Conservation (phyloP, 2,888 invertebrate species). For the Camponotus fellah region DNA sequence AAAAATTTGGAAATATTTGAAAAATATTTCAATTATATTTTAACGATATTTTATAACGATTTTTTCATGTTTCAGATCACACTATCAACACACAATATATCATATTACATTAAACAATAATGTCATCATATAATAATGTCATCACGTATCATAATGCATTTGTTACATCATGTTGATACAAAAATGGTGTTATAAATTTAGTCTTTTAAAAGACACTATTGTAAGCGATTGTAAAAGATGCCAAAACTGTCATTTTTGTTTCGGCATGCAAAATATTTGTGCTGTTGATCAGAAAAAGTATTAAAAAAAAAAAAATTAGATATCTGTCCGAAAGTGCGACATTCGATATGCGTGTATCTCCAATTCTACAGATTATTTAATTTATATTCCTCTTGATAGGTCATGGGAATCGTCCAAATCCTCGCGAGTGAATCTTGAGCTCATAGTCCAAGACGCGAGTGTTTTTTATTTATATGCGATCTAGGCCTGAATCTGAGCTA, state of each 20-base stretch:
- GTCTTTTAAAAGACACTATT: neutral
- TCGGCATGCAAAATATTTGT: neutral
- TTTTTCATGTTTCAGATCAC: neutral
- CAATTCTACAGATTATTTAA: neutral
- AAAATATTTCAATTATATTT: neutral
- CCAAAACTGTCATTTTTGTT: conserved; percentile 37
- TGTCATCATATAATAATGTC: neutral
- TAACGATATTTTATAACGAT: neutral
- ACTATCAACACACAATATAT: neutral
- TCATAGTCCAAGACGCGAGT: neutral
- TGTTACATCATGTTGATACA: conserved; percentile 1
- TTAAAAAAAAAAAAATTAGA: neutral
- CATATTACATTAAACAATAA: neutral
- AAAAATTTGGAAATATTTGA: neutral
- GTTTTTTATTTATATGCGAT: conserved; percentile 79
- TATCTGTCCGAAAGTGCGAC: neutral
- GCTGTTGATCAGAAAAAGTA: neutral
- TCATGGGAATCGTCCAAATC: neutral
- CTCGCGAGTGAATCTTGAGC: neutral
- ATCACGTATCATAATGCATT: neutral
- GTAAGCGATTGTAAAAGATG: conserved; percentile 32
- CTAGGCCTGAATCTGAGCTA: conserved; percentile 67
- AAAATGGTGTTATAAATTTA: conserved; percentile 30
- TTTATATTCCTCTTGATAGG: neutral
- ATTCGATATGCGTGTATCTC: neutral